These are phyloP conservation scores for Riparia riparia DNA, from an alignment of 2,113 vertebrate genomes.

Conservation along the genomic window DNA sequence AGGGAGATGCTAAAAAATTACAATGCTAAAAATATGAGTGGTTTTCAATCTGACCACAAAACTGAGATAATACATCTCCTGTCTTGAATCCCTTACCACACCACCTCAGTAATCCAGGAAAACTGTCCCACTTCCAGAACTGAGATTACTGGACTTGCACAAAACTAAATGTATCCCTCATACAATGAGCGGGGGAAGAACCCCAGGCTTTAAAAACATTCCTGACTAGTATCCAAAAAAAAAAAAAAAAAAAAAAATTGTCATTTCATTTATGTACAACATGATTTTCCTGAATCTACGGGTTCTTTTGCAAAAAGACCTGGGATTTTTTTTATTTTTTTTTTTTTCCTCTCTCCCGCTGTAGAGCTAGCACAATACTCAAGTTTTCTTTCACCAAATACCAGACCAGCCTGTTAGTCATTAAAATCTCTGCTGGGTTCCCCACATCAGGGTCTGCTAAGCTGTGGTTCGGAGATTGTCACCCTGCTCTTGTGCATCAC, in stretches of 20 bases:
- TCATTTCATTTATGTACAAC: not conserved
- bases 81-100: not conserved
- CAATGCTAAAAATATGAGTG: not conserved
- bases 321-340: not conserved
- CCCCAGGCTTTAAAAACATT: not conserved
- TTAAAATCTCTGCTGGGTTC: not conserved
- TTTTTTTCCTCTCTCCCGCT: not conserved
- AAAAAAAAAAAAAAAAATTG: rapidly evolving
- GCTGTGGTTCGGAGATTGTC: rapidly evolving
- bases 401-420: not conserved
- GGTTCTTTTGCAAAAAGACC: not conserved
- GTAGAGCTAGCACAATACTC: not conserved
- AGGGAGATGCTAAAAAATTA: not conserved
- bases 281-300: not conserved
- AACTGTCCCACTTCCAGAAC: not conserved
- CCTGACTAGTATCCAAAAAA: not conserved
- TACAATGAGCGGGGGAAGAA: rapidly evolving
- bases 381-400: not conserved
- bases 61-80: not conserved
- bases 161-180: not conserved
- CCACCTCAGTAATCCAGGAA: not conserved
- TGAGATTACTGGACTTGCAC: not conserved
- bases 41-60: not conserved
- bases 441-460: rapidly evolving
- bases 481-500: not conserved